Evolutionary conservation across 2,797 vertebrate species (phyloP).

Genomic region (Helicolenus hilgendorfi): DNA sequence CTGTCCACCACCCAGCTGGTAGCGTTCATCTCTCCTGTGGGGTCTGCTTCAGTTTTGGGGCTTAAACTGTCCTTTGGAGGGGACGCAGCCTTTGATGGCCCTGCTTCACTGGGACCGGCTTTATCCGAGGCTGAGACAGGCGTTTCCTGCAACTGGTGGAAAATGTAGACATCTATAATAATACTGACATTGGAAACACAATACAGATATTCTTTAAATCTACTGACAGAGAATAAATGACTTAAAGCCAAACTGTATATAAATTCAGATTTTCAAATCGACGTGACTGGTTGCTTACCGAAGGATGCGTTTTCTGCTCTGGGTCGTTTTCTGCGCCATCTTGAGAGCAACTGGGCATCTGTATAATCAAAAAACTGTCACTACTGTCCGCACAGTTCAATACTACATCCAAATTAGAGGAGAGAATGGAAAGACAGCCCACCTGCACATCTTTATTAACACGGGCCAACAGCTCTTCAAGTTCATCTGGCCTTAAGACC

Average conservation of each 20-base stretch:
- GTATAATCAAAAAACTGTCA: neutral
- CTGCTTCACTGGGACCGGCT: conserved; percentile 26
- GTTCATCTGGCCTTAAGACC: conserved; percentile 77
- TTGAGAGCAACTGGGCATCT: conserved; percentile 72
- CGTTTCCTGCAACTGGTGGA: conserved; percentile 50
- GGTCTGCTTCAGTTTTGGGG: conserved; percentile 71
- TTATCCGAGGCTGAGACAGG: conserved; percentile 1
- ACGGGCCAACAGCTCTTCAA: conserved; percentile 76
- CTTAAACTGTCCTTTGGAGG: conserved; percentile 74
- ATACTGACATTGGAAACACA: neutral
- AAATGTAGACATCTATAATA: neutral
- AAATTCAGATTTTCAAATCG: neutral
- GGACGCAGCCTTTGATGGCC: conserved; percentile 26
- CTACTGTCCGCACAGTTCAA: neutral
- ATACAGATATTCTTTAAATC: neutral
- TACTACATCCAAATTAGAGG: neutral
- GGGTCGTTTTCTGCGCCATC: conserved; percentile 58
- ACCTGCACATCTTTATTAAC: conserved; percentile 81
- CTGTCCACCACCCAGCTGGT: conserved; percentile 95
- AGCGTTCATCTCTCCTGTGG: conserved; percentile 64
- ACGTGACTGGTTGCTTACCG: conserved; percentile 54
- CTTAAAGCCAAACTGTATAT: neutral
- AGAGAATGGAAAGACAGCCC: neutral
- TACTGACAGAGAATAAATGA: neutral
- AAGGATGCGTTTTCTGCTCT: conserved; percentile 36